Base-by-base conservation (phyloP, 1,140 invertebrate species). In the Brachionus plicatilis region DNA sequence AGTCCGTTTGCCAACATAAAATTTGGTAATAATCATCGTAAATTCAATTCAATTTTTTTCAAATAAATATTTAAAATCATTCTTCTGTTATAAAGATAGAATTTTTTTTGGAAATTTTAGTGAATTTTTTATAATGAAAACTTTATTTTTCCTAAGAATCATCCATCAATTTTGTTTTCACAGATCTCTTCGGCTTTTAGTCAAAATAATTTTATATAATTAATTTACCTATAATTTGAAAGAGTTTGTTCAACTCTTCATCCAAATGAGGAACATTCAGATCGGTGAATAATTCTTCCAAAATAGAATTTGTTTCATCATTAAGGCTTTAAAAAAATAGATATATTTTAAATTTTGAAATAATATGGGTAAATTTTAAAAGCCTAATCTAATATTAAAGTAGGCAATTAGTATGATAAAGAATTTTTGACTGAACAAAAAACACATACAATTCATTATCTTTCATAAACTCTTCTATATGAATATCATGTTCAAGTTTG, bases 181-280 rank as follows among this genome's bases (percentile, higher is more conserved):
- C 33, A 37, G 5, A 37, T 7, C 5, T 37, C 5, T 37, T 6
- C 6, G 33, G 33, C 33, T 37, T 37, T 37, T 6, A 70, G 1
- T 50, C 14, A 17, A 53, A 53, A 53, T 53, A 7, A 14, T 29
- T 50, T 33, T 1, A 14, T 0, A 70, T 17, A 12, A 50, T 47
- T 50, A 50, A 11, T 76, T 76, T 82, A 82, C 79, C 79, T 60
- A 82, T 82, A 41, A 82, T 82, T 45, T 60, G 53, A 11, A 82
- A 65, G 14, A 82, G 53, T 41, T 82, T 82, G 33, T 37, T 82
- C 41, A 82, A 11, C 41, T 82, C 79, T 65, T 82, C 79, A 68
- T 82, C 79, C 37, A 82, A 82, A 65, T 82, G 79, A 65, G 33
- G 37, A 2, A 65, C 79, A 65, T 82, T 82, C 12, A 82, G 14